Evolutionary conservation across 2,113 vertebrate genomes (phyloP), one percentile per base, ranked within the genome.

Genomic region (Vulpes lagopus): DNA sequence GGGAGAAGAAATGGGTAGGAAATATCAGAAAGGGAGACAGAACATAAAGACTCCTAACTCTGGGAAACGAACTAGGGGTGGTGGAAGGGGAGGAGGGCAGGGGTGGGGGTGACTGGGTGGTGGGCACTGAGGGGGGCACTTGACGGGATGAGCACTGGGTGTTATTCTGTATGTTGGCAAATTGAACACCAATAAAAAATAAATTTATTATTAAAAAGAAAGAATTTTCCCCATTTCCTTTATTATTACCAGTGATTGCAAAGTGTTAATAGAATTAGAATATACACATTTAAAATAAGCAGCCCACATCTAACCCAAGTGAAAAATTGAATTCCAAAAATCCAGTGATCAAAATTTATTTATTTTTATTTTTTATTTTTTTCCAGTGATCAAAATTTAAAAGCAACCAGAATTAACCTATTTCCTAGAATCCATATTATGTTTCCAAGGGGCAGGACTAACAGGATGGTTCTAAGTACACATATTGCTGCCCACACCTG

Each of bases 341-440:
- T 60, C 30, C 88, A 89, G 43, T 87, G n/a, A 57, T 94, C 12
- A 82, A 76, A 91, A 62, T 32, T 69, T 60, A 82, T 43, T 43
- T 43, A 1, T 43, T 43, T 43, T 43, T 43, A 43, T 43, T 43
- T 43, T 43, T 43, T 7, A 7, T 43, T 43, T 43, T 43, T 43
- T 43, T 60, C 30, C 88, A 89, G 43, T 87, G n/a, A 57, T 94
- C 12, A 82, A 76, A 91, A 62, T 32, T 69, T 60, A 82, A 92
- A 51, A 14, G 73, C 22, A 80, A 62, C 43, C 15, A n/a, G 49
- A 78, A 4, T 91, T 84, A 84, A 17, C 27, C 12, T 90, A n/a
- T 53, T 91, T 91, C 38, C 32, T 83, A 53, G 35, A 81, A 60
- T 91, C 32, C 2, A 17, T 76, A 43, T 86, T 74, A 27, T 60